Conservation (phyloP, 2,888 invertebrate genomes). For the Papilio gigon region DNA sequence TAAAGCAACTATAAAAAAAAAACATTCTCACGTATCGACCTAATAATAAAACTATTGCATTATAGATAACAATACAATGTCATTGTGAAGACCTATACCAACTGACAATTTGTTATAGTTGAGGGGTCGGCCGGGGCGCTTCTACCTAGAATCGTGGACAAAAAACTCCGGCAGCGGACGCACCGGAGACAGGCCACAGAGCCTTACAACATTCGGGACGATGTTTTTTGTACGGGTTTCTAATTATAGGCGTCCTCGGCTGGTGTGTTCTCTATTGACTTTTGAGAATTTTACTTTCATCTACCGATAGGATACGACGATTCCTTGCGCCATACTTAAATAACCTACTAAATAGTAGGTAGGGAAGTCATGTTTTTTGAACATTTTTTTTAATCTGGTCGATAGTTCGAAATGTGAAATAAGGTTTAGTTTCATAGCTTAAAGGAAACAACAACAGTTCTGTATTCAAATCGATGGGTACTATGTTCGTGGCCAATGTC, state of each 20-base stretch:
- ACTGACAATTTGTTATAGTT: conserved; percentile 58
- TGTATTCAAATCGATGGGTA: neutral
- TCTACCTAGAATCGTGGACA: conserved; percentile 55
- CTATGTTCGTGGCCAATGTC: neutral
- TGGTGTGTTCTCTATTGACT: conserved; percentile 55
- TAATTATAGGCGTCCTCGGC: conserved; percentile 72
- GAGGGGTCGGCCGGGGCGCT: conserved; percentile 53
- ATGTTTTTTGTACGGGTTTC: conserved; percentile 65
- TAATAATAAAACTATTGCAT: neutral
- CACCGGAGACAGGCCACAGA: conserved; percentile 55
- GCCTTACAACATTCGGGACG: conserved; percentile 71
- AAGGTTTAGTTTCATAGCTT: too few relatives aligned
- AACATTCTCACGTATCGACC: conserved; percentile 12
- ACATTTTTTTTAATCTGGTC: too few relatives aligned
- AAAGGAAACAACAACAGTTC: too few relatives aligned
- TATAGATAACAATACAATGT: conserved; percentile 40
- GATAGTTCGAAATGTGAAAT: too few relatives aligned
- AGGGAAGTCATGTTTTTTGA: too few relatives aligned
- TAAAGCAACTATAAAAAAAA: neutral
- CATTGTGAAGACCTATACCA: conserved; percentile 67
- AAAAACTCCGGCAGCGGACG: conserved; percentile 62
- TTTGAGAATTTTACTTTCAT: conserved; percentile 54
- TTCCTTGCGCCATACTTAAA: conserved; percentile 42
- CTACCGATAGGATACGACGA: conserved; percentile 46
- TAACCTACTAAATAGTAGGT: too few relatives aligned